Conservation (phyloP, 2,113 vertebrate genomes). For the Cacatua alba region DNA sequence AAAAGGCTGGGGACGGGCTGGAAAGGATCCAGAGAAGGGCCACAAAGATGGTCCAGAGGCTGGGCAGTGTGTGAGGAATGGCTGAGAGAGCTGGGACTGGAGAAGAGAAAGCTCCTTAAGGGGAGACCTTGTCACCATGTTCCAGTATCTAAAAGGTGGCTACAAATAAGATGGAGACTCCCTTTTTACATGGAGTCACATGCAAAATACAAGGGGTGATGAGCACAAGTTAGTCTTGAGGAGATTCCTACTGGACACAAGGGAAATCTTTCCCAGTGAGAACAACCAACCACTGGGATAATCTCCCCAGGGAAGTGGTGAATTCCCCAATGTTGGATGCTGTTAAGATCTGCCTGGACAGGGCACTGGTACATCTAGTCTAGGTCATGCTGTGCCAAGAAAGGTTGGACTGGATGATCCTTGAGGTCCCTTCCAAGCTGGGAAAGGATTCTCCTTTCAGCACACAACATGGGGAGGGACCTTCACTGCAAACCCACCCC, state of each 20-base stretch:
- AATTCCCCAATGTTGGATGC: too few species aligned
- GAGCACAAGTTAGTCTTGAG: too few species aligned
- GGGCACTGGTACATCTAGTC: too few species aligned
- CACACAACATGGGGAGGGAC: background rate
- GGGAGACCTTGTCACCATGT: background rate
- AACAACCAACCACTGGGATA: too few species aligned
- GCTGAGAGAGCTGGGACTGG: background rate
- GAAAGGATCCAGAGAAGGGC: background rate
- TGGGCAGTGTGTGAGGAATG: background rate
- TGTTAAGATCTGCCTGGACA: too few species aligned
- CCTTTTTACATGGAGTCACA: too few species aligned
- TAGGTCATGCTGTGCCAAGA: too few species aligned
- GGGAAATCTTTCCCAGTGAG: too few species aligned
- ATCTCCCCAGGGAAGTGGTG: too few species aligned
- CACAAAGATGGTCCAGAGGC: background rate
- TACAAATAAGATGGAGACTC: too few species aligned
- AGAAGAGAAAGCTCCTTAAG: background rate
- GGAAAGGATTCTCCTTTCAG: background rate
- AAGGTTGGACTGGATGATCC: background rate
- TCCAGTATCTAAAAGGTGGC: background rate
- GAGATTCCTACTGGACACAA: too few species aligned
- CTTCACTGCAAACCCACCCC: background rate
- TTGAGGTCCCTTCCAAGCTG: background rate
- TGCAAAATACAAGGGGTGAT: too few species aligned
- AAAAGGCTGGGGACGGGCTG: background rate